A percentile compares a stretch with the other conserved stretches of the same genome.
These are phyloP conservation scores for Plectropomus leopardus DNA, from an alignment of 2,113 vertebrate genomes.

Conservation along the genomic window DNA sequence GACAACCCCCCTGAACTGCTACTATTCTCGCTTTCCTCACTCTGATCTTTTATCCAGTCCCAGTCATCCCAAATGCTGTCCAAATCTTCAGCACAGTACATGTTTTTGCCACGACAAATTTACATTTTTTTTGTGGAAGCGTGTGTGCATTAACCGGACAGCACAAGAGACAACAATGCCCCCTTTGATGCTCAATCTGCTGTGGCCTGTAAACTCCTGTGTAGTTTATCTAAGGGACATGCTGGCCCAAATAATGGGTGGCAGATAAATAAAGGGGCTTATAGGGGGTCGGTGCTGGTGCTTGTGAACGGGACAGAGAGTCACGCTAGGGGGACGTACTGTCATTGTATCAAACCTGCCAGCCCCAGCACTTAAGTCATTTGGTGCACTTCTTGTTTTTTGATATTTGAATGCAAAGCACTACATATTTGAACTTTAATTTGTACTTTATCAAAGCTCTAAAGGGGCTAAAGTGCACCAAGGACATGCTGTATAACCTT, in stretches of 20 bases:
- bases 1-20: neutral
- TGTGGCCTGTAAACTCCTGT: neutral
- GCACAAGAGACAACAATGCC: constrained; percentile 41
- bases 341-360: neutral
- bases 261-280: constrained; percentile 50
- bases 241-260: constrained; percentile 53
- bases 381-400: neutral
- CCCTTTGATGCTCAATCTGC: neutral
- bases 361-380: neutral
- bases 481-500: neutral
- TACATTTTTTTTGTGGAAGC: constrained; percentile 40
- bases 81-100: neutral
- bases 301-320: constrained; percentile 60
- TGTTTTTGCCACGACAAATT: constrained; percentile 31
- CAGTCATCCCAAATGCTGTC: neutral
- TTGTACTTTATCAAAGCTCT: neutral
- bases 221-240: constrained; percentile 52
- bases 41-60: constrained; percentile 6
- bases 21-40: neutral
- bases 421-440: neutral
- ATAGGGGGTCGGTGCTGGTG: constrained; percentile 28
- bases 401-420: neutral
- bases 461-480: neutral
- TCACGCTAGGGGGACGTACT: constrained; percentile 61
- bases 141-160: constrained; percentile 1